Evolutionary conservation across 2,888 invertebrate genomes (phyloP), one percentile per base, ranked within the genome.

Genomic region (Atherix ibis): DNA sequence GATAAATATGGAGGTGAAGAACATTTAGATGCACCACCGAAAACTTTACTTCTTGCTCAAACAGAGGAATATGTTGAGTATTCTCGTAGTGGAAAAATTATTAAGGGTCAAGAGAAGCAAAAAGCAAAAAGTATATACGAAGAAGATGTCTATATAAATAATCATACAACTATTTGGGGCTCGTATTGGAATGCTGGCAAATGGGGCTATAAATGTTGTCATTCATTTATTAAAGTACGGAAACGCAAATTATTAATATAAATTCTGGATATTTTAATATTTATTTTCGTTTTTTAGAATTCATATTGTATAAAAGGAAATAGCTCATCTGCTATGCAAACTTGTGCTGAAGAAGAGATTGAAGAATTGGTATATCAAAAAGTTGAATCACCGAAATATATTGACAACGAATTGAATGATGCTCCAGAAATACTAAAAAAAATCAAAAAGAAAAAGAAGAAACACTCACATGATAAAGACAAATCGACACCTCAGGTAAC

Each of bases 181-280:
- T 95, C 95, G 0, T 94, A 70, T 58, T 99, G 97, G 95, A 71
- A 71, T 46, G 76, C 76, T 32, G 92, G 91, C 0, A 70, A 73
- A 40, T 99, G 98, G 98, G 98, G 97, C 0, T 98, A 78, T 62
- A 81, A 82, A 51, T 98, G 98, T 52, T 98, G 98, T 58, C 80
- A 91, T 54, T 88, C 89, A 0, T 78, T 81, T 41, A 73, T 97
- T 6, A 81, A 81, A 67, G 73, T 72, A 55, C 34, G 39, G 13
- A 9, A 6, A 27, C n/a, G n/a, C n/a, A n/a, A n/a, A n/a, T n/a
- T n/a, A n/a, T n/a, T n/a, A n/a, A n/a, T n/a, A 5, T 16, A 9
- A n/a, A 27, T 18, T n/a, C 18, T 32, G 9, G 18, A 19, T 14
- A 31, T 12, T 15, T n/a, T n/a, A 13, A 32, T 28, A 18, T 31